A percentile compares a stretch with the other conserved stretches of the same genome.
These are phyloP conservation scores for Acrossocheilus wenchowensis DNA, from an alignment of 2,797 vertebrate genomes.

Conservation along the genomic window DNA sequence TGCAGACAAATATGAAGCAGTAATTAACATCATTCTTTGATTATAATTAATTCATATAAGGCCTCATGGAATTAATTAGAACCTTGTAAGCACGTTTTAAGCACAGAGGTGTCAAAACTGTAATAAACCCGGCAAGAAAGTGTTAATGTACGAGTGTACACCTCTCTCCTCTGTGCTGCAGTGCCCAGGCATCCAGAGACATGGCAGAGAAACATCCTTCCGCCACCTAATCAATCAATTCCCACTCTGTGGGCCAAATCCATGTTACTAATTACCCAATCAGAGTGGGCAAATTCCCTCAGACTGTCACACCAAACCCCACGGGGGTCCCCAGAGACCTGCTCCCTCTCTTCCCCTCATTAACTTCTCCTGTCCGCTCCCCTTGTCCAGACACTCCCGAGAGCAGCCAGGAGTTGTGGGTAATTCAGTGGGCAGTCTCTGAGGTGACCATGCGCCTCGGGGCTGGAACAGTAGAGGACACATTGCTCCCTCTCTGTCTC, in stretches of 20 bases:
- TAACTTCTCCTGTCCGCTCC: constrained; percentile 82
- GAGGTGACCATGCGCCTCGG: constrained; percentile 82
- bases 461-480: constrained; percentile 77
- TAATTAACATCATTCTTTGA: constrained; percentile 73
- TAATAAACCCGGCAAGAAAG: constrained; percentile 57
- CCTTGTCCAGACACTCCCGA: constrained; percentile 80
- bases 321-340: constrained; percentile 72
- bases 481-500: constrained; percentile 61
- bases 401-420: constrained; percentile 78
- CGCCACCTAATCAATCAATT: constrained; percentile 81
- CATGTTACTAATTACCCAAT: constrained; percentile 82
- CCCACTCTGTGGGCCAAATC: constrained; percentile 77
- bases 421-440: constrained; percentile 82
- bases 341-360: constrained; percentile 83
- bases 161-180: constrained; percentile 34
- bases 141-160: constrained; percentile 29
- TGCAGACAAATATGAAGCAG: constrained; percentile 63
- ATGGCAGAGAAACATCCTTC: constrained; percentile 68
- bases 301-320: constrained; percentile 70
- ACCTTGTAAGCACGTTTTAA: constrained; percentile 60
- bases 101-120: constrained; percentile 63
- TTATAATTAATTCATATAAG: constrained; percentile 66
- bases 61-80: constrained; percentile 69
- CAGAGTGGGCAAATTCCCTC: constrained; percentile 67
- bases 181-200: constrained; percentile 61